Base-by-base conservation (phyloP, 2,888 invertebrate species). In the Nebria brevicollis region DNA sequence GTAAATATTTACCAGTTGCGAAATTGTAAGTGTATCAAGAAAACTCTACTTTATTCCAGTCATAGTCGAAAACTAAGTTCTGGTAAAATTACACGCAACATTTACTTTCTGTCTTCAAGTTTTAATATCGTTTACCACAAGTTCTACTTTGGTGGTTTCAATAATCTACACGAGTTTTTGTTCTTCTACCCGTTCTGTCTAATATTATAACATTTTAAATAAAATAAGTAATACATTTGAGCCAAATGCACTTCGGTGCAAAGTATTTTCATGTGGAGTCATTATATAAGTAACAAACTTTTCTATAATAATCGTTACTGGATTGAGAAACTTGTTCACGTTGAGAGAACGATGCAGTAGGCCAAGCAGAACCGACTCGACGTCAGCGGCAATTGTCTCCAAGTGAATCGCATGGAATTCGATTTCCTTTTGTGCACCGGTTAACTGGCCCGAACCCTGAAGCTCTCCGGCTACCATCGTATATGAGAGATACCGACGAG, bases 281-380 rank as follows among this genome's bases (percentile, higher is more conserved):
- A 81, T 81, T 81, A 81, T 77, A 77, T 77, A 72, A 77, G 81
- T 81, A 81, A 81, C 77, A 77, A 81, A 81, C 76, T 81, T 81
- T 81, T 73, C 81, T 81, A 77, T 77, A 81, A 81, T 81, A 81
- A 81, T 77, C 65, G 77, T 77, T 81, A 81, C 81, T 26, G 81
- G 77, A 81, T 72, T 76, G 81, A 77, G 77, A 81, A 81, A 81
- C 66, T 79, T 79, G 75, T 73, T 42, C 43, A 72, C 34, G n/a
- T 73, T 11, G 20, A 75, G 42, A 15, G 20, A 64, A 20, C 34
- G 65, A n/a, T 25, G 72, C n/a, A 41, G 34, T 72, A 34, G 72
- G 54, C 54, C 20, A 7, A 26, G 26, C 42, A 75, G 75, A 81
- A 81, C 72, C 77, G 81, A 77, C 73, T 70, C 73, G 81, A 81